Percentiles rank a stretch among this genome's conserved stretches.
Evolutionary conservation across 1,140 invertebrate species (phyloP).

Genomic region (Galleria mellonella): DNA sequence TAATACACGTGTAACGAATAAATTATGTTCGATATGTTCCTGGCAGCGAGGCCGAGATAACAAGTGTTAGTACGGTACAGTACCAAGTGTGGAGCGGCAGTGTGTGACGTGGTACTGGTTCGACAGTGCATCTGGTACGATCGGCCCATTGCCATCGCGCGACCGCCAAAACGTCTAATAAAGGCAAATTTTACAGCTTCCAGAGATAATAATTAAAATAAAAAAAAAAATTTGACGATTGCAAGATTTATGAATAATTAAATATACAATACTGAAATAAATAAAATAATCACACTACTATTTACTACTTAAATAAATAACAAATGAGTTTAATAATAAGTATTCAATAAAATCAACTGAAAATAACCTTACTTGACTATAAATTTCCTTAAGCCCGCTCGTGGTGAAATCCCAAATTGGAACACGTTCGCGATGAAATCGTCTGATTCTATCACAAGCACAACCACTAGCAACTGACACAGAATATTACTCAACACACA

Average conservation of each 20-base stretch:
- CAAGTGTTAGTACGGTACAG: too few species aligned
- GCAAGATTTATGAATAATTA: too few species aligned
- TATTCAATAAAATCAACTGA: neutral
- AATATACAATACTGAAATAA: neutral
- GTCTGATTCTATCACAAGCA: slow-evolving; percentile 63
- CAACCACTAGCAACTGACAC: slow-evolving; percentile 62
- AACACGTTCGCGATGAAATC: slow-evolving; percentile 65
- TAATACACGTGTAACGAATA: neutral
- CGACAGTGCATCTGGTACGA: neutral
- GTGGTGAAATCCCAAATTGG: slow-evolving; percentile 69
- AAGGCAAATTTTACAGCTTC: too few species aligned
- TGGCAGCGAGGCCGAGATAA: slow-evolving; percentile 1
- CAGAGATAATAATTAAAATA: too few species aligned
- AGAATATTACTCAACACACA: slow-evolving; percentile 65
- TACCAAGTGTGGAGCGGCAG: neutral
- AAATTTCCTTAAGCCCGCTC: slow-evolving; percentile 70
- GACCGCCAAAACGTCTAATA: too few species aligned
- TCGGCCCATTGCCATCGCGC: too few species aligned
- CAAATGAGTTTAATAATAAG: neutral
- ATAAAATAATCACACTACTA: neutral
- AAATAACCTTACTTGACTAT: slow-evolving; percentile 62
- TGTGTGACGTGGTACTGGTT: slow-evolving; percentile 8
- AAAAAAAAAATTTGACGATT: too few species aligned
- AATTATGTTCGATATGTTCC: too few species aligned
- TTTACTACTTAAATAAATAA: neutral